Evolutionary conservation across 2,113 vertebrate genomes (phyloP).

Genomic region (Hippocampus comes): DNA sequence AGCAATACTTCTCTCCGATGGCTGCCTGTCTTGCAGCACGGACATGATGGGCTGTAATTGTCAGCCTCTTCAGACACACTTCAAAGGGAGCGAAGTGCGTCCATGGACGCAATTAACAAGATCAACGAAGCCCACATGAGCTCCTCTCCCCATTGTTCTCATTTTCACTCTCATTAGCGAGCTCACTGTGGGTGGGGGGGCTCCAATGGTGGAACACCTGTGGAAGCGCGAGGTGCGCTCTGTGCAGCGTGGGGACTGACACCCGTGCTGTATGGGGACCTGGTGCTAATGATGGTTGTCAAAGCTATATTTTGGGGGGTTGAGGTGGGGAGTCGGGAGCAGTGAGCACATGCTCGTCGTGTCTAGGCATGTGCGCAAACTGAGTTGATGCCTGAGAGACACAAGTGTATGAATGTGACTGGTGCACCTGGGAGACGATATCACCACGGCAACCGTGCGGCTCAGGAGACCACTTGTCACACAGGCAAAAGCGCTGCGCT

Average conservation of each 20-base stretch:
- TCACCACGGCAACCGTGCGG: conserved; percentile 74
- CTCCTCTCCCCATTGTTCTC: conserved; percentile 73
- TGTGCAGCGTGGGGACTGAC: conserved; percentile 39
- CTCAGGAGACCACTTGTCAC: not conserved
- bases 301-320: conserved; percentile 28
- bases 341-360: conserved; percentile 52
- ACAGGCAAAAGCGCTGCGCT: not conserved
- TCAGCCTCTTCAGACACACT: conserved; percentile 78
- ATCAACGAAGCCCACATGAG: conserved; percentile 73
- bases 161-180: conserved; percentile 71
- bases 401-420: conserved; percentile 33
- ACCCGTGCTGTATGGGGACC: conserved; percentile 45
- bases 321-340: conserved; percentile 26
- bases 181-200: conserved; percentile 40
- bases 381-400: conserved; percentile 24
- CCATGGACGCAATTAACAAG: conserved; percentile 78
- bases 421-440: conserved; percentile 65
- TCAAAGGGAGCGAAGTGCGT: conserved; percentile 76
- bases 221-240: conserved; percentile 37
- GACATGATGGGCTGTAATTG: conserved; percentile 79
- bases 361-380: conserved; percentile 57
- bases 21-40: conserved; percentile 76
- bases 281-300: conserved; percentile 66
- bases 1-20: conserved; percentile 69
- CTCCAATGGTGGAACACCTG: conserved; percentile 57